These are phyloP conservation scores for Collichthys lucidus DNA, from an alignment of 2,113 vertebrate species.

Conservation along the genomic window DNA sequence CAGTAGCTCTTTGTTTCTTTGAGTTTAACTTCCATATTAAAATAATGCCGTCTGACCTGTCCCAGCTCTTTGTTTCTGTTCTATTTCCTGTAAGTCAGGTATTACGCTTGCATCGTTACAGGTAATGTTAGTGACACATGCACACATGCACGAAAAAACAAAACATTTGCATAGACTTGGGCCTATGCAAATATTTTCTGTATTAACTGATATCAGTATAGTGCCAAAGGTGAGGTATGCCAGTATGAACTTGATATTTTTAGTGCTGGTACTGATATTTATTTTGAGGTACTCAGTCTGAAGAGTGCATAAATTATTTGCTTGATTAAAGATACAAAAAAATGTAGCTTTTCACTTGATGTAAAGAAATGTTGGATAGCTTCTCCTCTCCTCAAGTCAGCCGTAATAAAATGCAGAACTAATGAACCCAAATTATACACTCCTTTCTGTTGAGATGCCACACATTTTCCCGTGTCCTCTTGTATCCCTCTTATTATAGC, in stretches of 20 bases:
- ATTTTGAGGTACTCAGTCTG: background rate
- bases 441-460: background rate
- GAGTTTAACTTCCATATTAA: background rate
- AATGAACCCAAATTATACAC: background rate
- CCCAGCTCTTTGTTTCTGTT: constrained; percentile 24
- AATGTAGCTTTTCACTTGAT: background rate
- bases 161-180: background rate
- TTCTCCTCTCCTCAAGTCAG: background rate
- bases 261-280: background rate
- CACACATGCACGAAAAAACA: background rate
- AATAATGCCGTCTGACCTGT: background rate
- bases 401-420: background rate
- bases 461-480: background rate
- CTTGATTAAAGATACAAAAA: background rate
- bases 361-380: too few species aligned
- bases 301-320: background rate
- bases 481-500: background rate
- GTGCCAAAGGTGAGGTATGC: background rate
- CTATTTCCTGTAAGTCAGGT: constrained; percentile 40
- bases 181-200: constrained; percentile 27
- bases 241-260: too few species aligned
- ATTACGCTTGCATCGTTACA: background rate
- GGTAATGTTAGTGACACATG: background rate
- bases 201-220: background rate
- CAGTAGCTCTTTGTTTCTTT: background rate